Evolutionary conservation across 2,888 invertebrate genomes (phyloP).

Genomic region (Dorcus parallelipipedus): DNA sequence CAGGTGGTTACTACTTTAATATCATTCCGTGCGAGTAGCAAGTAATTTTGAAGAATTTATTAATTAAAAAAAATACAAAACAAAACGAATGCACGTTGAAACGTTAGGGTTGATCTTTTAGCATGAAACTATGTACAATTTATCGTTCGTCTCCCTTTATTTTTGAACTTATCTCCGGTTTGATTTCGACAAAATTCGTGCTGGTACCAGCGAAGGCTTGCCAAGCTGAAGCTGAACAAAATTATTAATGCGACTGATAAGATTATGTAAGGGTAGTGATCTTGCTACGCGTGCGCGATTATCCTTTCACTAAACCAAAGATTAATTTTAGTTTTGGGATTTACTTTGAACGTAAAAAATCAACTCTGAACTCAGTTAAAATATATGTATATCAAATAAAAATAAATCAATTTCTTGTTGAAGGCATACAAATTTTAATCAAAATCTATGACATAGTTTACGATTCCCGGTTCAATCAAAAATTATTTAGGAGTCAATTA

Average conservation of each 20-base stretch:
- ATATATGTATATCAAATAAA: background rate
- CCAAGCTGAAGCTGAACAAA: too few relatives aligned
- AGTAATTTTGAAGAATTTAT: slow-evolving; percentile 11
- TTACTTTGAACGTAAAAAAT: background rate
- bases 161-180: background rate
- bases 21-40: slow-evolving; percentile 13
- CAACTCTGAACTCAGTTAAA: background rate
- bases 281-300: too few relatives aligned
- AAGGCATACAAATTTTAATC: too few relatives aligned
- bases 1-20: slow-evolving; percentile 47
- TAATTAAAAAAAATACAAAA: slow-evolving; percentile 5
- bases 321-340: too few relatives aligned
- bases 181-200: background rate
- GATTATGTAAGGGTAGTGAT: too few relatives aligned
- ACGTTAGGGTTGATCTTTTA: slow-evolving; percentile 12
- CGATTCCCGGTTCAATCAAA: too few relatives aligned
- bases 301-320: too few relatives aligned
- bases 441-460: too few relatives aligned
- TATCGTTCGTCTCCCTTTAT: background rate
- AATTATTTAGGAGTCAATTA: too few relatives aligned
- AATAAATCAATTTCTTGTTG: background rate
- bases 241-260: too few relatives aligned
- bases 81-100: slow-evolving; percentile 2
- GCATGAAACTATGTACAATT: slow-evolving; percentile 1
- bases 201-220: background rate